A percentile compares a stretch with the other conserved stretches of the same genome.
Evolutionary conservation across 2,888 invertebrate genomes (phyloP).

Genomic region (Yponomeuta malinellus): DNA sequence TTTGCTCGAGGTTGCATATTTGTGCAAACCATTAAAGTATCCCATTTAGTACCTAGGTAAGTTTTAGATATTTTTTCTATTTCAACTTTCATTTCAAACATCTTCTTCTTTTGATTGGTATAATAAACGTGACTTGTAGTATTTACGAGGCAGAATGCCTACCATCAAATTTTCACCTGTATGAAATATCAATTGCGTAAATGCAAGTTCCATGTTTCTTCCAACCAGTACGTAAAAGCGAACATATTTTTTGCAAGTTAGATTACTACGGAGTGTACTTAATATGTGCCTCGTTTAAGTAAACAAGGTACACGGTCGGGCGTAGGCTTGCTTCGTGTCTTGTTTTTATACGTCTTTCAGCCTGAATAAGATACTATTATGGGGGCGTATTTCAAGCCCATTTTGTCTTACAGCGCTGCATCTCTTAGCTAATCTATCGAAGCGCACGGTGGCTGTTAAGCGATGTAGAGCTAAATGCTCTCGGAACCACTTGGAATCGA

Average conservation of each 20-base stretch:
- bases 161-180: background rate
- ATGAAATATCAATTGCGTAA: background rate
- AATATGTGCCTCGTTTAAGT: constrained; percentile 67
- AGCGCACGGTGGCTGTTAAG: background rate
- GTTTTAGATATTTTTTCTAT: too few relatives aligned
- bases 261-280: constrained; percentile 23
- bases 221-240: background rate
- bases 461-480: background rate
- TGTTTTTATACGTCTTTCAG: constrained; percentile 67
- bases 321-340: constrained; percentile 54
- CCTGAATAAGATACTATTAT: constrained; percentile 22
- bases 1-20: background rate
- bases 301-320: constrained; percentile 66
- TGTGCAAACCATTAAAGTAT: background rate
- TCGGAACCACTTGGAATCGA: background rate
- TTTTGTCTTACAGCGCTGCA: background rate
- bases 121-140: too few relatives aligned
- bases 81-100: too few relatives aligned
- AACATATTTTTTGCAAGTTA: background rate
- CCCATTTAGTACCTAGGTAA: too few relatives aligned
- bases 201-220: background rate
- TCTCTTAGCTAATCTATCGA: background rate
- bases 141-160: background rate
- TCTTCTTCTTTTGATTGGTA: too few relatives aligned
- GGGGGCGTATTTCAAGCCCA: background rate